Evolutionary conservation across 2,113 vertebrate species (phyloP), one percentile per base, ranked within the genome.

Genomic region (Platysternon megacephalum): DNA sequence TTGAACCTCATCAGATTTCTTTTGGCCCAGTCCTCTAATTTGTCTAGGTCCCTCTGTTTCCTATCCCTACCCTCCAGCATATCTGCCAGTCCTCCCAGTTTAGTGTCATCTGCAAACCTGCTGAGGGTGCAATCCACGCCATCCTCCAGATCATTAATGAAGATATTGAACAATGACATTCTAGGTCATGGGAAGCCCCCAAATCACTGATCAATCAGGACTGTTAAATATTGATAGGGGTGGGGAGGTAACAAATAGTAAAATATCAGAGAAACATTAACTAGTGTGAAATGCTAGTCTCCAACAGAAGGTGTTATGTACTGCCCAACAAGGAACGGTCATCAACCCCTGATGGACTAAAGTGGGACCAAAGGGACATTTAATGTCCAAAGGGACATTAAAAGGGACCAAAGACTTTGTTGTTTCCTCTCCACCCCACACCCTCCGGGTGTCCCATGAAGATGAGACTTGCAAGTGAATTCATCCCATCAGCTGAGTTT

Each of bases 191-290:
- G 81, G 85, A 93, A 97, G 96, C 88, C 65, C 90, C 84, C 95
- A 96, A 97, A 97, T 97, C 97, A 88, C 87, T 94, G 93, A 81
- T 96, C 85, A 56, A 81, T 96, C 90, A 96, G 93, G 92, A 96
- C 97, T 96, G 86, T 95, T 80, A 35, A 80, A 90, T 95, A 19
- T 68, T 91, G 87, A 95, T 53, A 87, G 11, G 72, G 94, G 78
- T 93, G 94, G 83, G 93, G 85, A 95, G 72, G 93, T 95, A 96
- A 94, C 91, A 93, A 46, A 94, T 85, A 86, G 93, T 89, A 92
- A 90, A 94, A 49, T 78, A 93, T 65, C 19, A 39, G 78, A 79
- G 58, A 91, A 61, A 76, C 32, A 84, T 39, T 84, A 96, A 90
- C 91, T 16, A 0, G 1, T 2, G 39, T 93, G 19, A 72, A 39